Evolutionary conservation across 2,797 vertebrate genomes (phyloP), one percentile per base, ranked within the genome.

Genomic region (Macrochelys suwanniensis): DNA sequence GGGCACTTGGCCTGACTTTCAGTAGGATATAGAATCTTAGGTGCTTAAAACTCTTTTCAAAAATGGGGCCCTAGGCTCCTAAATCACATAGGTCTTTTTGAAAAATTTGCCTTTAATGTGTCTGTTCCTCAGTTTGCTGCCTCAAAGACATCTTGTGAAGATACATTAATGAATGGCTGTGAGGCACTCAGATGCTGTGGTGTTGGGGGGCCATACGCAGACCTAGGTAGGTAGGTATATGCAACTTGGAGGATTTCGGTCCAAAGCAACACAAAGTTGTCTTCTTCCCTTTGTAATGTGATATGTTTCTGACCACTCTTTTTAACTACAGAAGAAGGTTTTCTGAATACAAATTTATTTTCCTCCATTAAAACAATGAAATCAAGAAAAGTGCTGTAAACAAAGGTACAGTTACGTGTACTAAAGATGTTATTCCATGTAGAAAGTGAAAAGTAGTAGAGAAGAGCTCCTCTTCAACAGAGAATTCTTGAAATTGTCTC

Each of bases 361-460:
- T 45, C 89, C 53, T 92, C 85, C 47, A 59, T 45, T 80, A 93
- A 80, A 82, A 85, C 57, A 88, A 95, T 84, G 74, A 71, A 82
- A 93, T 89, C 26, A 93, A 74, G 82, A 83, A 85, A 88, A 89
- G 26, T n/a, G 65, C 54, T 88, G 61, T 59, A 57, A 6, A 76
- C 71, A 45, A 76, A 76, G 21, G 1, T 68, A 77, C 21, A 85
- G 45, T n/a, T 81, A 83, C 15, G 56, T 87, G 5, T 81, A 56
- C 86, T 77, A 87, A 85, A 90, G 90, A 77, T 76, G 19, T 12
- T 89, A 87, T 96, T 82, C 79, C 91, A 85, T 10, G 33, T 90
- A 94, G 83, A 90, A 90, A 56, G 49, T 0, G 1, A 4, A 90
- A 12, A 1, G 56, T 3, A 80, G 2, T 1, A 81, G 12, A 84